A percentile compares a stretch with the other conserved stretches of the same genome.
These are phyloP conservation scores for Aleiodes testaceus DNA, from an alignment of 2,888 invertebrate species.

Conservation along the genomic window DNA sequence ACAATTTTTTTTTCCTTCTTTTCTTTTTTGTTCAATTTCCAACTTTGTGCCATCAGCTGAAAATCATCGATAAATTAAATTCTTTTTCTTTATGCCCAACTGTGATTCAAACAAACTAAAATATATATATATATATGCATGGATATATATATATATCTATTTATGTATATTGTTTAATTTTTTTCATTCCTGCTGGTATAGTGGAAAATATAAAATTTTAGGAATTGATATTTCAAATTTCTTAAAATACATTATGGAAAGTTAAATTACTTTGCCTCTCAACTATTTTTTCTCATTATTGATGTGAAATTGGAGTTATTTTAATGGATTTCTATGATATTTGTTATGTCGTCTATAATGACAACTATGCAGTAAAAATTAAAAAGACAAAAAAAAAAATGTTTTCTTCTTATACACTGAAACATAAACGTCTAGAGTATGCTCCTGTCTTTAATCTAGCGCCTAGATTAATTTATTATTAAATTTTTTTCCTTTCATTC, in stretches of 20 bases:
- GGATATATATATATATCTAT: too few relatives aligned
- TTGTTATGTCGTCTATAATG: constrained; percentile 46
- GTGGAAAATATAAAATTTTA: too few relatives aligned
- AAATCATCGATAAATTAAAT: not conserved
- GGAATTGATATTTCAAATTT: too few relatives aligned
- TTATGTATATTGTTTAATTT: too few relatives aligned
- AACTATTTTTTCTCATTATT: not conserved
- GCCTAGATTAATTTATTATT: constrained; percentile 47
- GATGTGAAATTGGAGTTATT: not conserved
- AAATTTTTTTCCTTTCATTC: constrained; percentile 42
- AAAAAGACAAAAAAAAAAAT: constrained; percentile 61
- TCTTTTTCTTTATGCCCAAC: not conserved
- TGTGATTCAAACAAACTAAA: constrained; percentile 9
- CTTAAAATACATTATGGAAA: not conserved
- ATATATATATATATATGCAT: not conserved
- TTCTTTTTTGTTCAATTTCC: not conserved
- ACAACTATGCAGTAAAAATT: constrained; percentile 56
- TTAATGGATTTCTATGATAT: constrained; percentile 15
- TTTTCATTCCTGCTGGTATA: too few relatives aligned
- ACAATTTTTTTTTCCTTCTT: not conserved
- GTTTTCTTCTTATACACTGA: constrained; percentile 61
- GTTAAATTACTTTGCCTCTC: constrained; percentile 4
- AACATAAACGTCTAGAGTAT: constrained; percentile 64
- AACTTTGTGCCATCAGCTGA: constrained; percentile 10
- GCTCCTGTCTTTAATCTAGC: constrained; percentile 52